Evolutionary conservation across 2,888 invertebrate genomes (phyloP), one percentile per base, ranked within the genome.

Genomic region (Ischnus inquisitorius): DNA sequence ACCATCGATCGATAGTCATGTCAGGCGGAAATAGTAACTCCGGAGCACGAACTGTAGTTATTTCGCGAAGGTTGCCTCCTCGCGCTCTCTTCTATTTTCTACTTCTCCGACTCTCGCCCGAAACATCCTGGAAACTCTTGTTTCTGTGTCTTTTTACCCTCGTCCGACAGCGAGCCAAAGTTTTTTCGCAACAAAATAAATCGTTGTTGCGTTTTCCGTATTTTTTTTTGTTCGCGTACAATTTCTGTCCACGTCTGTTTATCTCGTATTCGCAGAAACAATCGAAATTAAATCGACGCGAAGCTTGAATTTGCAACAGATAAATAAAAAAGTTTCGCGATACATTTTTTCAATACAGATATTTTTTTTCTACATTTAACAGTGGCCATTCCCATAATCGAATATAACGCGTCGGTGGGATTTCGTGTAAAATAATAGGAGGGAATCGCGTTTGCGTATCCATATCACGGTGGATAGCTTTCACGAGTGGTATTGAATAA

Each of bases 1-100:
- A 81, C 28, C 68, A 84, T 84, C 83, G 83, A 84, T 84, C 83
- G 83, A 84, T 81, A 81, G 83, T 84, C 80, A 84, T 84, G 83
- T 84, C 83, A 84, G 83, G 72, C 83, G 81, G 83, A 84, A 84
- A 84, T 81, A 84, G 77, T 84, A 81, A 81, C 83, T 81, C 64
- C 64, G 75, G 75, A 79, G 69, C 81, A 81, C 83, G 80, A 81
- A 77, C 83, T 81, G 81, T 84, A 81, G 77, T 81, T 84, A 77
- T 79, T 64, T 81, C 76, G 22, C 67, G 62, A 80, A 80, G 72
- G 28, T 72, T 67, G 51, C 41, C 54, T 46, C 64, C 41, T 65
- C 51, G 22, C 8, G 51, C 46, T 34, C 51, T 34, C 48, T 25
- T 54, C 19, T 76, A 14, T 51, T 76, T 39, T 62, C n/a, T 10